These are phyloP conservation scores for Seira sanloemensis DNA, from an alignment of 2,888 invertebrate species.

Conservation along the genomic window DNA sequence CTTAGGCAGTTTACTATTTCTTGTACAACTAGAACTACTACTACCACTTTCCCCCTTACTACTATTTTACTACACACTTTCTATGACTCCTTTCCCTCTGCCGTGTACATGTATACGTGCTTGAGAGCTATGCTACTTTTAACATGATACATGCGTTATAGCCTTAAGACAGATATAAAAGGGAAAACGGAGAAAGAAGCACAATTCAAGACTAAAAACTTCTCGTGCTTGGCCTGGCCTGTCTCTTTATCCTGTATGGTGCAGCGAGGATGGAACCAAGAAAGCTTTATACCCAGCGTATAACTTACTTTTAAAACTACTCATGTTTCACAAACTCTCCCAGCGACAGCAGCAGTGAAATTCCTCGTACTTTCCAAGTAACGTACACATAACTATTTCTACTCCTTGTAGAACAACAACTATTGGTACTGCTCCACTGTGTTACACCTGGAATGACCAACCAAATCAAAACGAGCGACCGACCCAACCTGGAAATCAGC, in stretches of 20 bases:
- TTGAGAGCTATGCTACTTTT: conserved; percentile 3
- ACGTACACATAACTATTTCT: conserved; percentile 37
- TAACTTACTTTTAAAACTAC: conserved; percentile 8
- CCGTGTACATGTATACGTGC: not conserved
- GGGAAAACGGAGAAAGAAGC: conserved; percentile 21
- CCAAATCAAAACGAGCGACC: conserved; percentile 49
- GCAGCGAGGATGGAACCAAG: not conserved
- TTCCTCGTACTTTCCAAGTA: conserved; percentile 44
- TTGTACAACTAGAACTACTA: conserved; percentile 6
- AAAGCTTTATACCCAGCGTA: conserved; percentile 4
- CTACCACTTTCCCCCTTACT: conserved; percentile 6
- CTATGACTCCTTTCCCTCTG: conserved; percentile 12
- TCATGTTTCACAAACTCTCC: conserved; percentile 20
- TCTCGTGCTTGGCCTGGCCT: conserved; percentile 50
- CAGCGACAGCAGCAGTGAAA: conserved; percentile 49
- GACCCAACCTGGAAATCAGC: conserved; percentile 56
- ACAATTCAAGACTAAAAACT: conserved; percentile 44
- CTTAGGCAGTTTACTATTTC: conserved; percentile 15
- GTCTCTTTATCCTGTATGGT: conserved; percentile 8
- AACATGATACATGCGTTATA: conserved; percentile 19
- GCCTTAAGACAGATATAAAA: conserved; percentile 20
- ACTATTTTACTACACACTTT: conserved; percentile 12
- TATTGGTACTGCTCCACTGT: conserved; percentile 33
- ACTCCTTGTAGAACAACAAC: conserved; percentile 45
- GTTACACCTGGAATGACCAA: conserved; percentile 42